phyloP scores from a whole-genome alignment of 2,888 invertebrate species.

The Meloe dianella region DNA sequence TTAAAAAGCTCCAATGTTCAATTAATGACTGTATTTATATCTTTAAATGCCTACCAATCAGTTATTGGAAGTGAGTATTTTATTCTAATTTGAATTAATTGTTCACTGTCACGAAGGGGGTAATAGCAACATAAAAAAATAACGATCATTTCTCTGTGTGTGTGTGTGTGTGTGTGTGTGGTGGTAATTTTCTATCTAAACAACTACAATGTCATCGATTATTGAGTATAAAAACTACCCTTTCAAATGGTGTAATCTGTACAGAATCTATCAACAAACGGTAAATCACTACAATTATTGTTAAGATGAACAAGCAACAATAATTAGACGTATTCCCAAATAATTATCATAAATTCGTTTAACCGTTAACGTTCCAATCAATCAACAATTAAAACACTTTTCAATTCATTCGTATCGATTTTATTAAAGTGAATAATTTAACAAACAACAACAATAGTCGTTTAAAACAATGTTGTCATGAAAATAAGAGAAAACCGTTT shows the following conservation, averaged over 20 bases:
- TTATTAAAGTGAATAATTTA: background rate
- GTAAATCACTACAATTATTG: too few species aligned
- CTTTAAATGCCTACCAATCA: background rate
- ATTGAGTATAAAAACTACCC: too few species aligned
- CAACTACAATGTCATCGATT: background rate
- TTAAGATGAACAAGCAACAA: background rate
- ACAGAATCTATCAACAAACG: too few species aligned
- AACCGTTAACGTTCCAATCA: background rate
- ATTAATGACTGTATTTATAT: background rate
- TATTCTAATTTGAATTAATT: conserved; percentile 11
- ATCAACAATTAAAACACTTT: background rate
- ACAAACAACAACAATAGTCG: too few species aligned
- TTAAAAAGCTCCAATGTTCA: background rate
- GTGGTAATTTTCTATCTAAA: too few species aligned
- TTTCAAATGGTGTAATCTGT: too few species aligned
- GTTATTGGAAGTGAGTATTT: background rate
- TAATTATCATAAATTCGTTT: background rate
- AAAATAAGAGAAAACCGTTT: too few species aligned
- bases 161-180: too few species aligned
- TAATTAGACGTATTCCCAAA: background rate
- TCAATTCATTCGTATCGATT: background rate
- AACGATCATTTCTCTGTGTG: too few species aligned
- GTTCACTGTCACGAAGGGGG: background rate
- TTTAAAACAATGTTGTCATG: too few species aligned
- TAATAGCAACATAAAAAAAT: too few species aligned